Base-by-base conservation (phyloP, 2,888 invertebrate species). In the Alentia gelatinosa region DNA sequence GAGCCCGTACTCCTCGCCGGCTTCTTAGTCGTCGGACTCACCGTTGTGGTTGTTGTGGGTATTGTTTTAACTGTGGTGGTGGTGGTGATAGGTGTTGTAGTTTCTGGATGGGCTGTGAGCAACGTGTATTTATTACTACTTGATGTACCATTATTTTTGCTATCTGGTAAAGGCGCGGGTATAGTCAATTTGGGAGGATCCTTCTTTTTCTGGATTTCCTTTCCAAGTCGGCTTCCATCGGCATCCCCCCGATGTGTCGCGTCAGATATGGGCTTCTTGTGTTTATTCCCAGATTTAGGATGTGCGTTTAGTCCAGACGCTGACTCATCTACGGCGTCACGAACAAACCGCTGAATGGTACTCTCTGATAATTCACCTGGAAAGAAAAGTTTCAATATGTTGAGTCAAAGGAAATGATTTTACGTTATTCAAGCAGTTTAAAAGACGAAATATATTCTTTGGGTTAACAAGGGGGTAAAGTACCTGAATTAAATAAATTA, bases 31-130 rank as follows among this genome's bases (percentile, higher is more conserved):
- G 68, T 89, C 4, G 91, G 26, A 47, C 19, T 86, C 23, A 35
- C 79, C 68, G 4, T 90, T 40, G 3, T 56, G 3, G 92, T 88
- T 12, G 91, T 89, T 1, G 91, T 88, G 33, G 92, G 47, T 33
- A 91, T 89, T n/a, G 92, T 92, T 39, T 92, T 89, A 12, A 93
- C 91, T 33, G 92, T 39, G 12, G 93, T 35, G n/a, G 92, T 83
- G 30, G 92, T 91, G 15, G 88, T 88, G 5, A 89, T 75, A 0
- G 91, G 89, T 26, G 91, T 88, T n/a, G 92, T 90, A 5, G 83
- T 33, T 56, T 39, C 15, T 15, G 88, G 40, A 79, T 91, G n/a
- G 12, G 91, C 90, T 79, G 86, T n/a, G n/a, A n/a, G n/a, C n/a
- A n/a, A n/a, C n/a, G n/a, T n/a, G n/a, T n/a, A n/a, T n/a, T n/a